These are phyloP conservation scores for Glareola pratincola DNA, from an alignment of 2,113 vertebrate species.

Conservation along the genomic window DNA sequence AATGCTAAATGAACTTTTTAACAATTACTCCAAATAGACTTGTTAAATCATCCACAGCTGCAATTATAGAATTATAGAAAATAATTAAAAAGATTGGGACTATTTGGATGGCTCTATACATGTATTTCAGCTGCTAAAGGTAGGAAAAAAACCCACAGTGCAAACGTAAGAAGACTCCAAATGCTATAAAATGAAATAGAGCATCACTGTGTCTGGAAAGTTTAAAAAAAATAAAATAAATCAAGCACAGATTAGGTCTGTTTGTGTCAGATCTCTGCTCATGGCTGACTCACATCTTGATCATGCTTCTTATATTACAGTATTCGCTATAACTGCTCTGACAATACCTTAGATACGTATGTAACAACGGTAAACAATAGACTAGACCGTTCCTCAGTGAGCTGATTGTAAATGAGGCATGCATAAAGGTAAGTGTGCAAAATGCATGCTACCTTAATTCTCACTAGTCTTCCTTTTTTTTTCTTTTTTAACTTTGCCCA, in stretches of 20 bases:
- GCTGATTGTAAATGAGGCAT: fast-evolving
- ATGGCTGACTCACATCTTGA: neutral
- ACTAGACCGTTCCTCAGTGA: neutral
- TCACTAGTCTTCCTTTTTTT: neutral
- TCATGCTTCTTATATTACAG: neutral
- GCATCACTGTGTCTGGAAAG: neutral
- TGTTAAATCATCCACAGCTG: neutral
- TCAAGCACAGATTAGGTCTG: neutral
- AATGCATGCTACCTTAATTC: neutral
- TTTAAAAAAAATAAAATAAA: neutral
- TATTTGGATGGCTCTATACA: neutral
- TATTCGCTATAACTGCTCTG: neutral
- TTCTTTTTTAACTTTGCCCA: neutral
- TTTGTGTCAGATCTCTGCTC: neutral
- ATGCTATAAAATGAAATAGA: neutral
- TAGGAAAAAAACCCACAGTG: neutral
- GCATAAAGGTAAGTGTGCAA: neutral
- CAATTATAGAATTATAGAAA: neutral
- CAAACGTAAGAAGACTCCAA: neutral
- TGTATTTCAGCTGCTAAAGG: neutral
- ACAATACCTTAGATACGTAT: neutral
- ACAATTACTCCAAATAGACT: neutral
- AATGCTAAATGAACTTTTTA: neutral
- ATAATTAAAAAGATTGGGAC: neutral
- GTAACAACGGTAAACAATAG: neutral